These are phyloP conservation scores for Ardeotis arabs DNA, from an alignment of 2,113 vertebrate species.

Conservation along the genomic window DNA sequence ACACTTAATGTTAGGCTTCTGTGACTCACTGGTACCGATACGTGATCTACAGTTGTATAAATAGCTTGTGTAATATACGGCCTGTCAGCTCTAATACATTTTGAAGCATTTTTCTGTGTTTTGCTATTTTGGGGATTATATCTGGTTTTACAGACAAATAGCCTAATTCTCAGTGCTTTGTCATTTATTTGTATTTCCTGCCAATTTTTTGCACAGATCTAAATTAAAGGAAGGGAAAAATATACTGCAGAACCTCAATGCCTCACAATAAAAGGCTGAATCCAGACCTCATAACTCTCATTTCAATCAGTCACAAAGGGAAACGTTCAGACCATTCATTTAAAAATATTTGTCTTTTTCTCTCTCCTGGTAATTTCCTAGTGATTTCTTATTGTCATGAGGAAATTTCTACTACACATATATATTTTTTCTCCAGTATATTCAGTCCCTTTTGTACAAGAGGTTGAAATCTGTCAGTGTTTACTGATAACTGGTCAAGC, in stretches of 20 bases:
- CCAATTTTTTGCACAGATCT: not conserved
- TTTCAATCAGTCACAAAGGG: slow-evolving; percentile 20
- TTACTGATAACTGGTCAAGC: not conserved
- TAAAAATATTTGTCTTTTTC: slow-evolving; percentile 21
- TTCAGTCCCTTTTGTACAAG: not conserved
- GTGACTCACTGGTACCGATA: slow-evolving; percentile 12
- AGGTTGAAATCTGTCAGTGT: not conserved
- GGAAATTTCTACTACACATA: not conserved
- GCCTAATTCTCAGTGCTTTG: slow-evolving; percentile 28
- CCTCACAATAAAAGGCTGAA: slow-evolving; percentile 44
- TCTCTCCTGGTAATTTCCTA: not conserved
- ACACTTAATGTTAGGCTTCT: slow-evolving; percentile 5
- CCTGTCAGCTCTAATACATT: slow-evolving; percentile 38
- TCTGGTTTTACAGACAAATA: slow-evolving; percentile 51
- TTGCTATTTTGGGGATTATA: slow-evolving; percentile 46
- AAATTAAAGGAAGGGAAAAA: slow-evolving; percentile 38
- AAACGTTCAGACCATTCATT: not conserved
- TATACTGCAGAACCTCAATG: not conserved
- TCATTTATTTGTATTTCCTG: slow-evolving; percentile 54
- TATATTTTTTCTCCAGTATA: not conserved
- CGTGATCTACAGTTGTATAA: slow-evolving; percentile 23
- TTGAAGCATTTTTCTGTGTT: slow-evolving; percentile 54
- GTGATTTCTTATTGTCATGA: slow-evolving; percentile 18
- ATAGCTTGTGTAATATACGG: slow-evolving; percentile 17
- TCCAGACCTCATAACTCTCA: not conserved